Evolutionary conservation across 1,140 invertebrate species (phyloP).

Genomic region (Drosophila navojoa): DNA sequence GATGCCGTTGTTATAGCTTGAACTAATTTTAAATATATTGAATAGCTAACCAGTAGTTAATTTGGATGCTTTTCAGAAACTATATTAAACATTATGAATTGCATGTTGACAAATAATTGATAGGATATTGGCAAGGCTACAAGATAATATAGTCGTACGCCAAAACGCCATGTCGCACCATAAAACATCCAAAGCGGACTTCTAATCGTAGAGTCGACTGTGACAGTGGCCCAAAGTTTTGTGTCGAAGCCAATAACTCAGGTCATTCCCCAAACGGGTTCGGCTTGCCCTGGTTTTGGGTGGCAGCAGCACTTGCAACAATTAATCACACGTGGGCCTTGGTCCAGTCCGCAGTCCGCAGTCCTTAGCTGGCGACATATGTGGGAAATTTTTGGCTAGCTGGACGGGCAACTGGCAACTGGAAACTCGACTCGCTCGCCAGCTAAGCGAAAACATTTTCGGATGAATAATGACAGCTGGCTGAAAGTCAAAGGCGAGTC

Average conservation of each 20-base stretch:
- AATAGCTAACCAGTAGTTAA: no score
- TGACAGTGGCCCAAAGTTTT: constrained; percentile 54
- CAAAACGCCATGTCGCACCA: constrained; percentile 5
- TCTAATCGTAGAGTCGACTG: constrained; percentile 22
- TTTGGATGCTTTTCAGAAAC: background rate
- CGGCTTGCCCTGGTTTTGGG: background rate
- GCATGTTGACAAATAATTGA: background rate
- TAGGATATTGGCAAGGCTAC: background rate
- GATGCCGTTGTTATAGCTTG: no score
- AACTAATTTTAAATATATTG: no score
- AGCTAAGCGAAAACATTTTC: constrained; percentile 68
- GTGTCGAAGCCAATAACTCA: constrained; percentile 70
- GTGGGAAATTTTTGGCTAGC: constrained; percentile 74
- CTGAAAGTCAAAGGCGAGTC: constrained; percentile 80
- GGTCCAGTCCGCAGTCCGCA: constrained; percentile 29
- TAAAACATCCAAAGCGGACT: constrained; percentile 26
- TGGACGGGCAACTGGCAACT: background rate
- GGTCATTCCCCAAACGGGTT: constrained; percentile 1
- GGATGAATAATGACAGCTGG: constrained; percentile 82
- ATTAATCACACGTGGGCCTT: constrained; percentile 67
- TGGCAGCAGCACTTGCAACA: constrained; percentile 50
- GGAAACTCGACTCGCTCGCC: constrained; percentile 21
- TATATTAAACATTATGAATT: background rate
- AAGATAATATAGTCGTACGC: background rate
- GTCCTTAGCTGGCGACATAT: constrained; percentile 65